Evolutionary conservation across 1,140 invertebrate genomes (phyloP).

Genomic region (Drosophila obscura): DNA sequence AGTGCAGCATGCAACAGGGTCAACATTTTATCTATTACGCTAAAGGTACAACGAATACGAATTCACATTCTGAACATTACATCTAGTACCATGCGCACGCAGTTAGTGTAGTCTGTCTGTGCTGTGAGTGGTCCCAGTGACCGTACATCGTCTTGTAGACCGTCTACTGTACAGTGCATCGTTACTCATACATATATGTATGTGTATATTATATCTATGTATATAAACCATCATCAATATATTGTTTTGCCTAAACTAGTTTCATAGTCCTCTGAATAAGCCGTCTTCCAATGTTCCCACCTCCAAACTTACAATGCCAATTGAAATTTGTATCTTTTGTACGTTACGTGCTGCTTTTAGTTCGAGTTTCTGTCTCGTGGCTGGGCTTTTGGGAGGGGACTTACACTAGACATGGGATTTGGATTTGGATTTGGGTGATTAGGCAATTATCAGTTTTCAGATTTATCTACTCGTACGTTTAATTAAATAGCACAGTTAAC

Average conservation of each 20-base stretch:
- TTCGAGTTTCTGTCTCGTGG: constrained; percentile 29
- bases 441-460: constrained; percentile 33
- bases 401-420: constrained; percentile 44
- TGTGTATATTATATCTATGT: neutral
- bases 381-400: neutral
- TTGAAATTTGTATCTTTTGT: constrained; percentile 59
- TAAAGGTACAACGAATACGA: constrained; percentile 53
- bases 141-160: constrained; percentile 54
- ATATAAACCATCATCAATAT: constrained; percentile 11
- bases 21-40: constrained; percentile 50
- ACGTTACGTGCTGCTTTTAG: constrained; percentile 67
- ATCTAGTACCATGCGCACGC: constrained; percentile 13
- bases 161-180: constrained; percentile 38
- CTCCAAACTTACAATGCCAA: constrained; percentile 27
- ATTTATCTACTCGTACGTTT: constrained; percentile 57
- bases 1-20: constrained; percentile 53
- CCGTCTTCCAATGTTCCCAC: neutral
- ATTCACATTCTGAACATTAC: constrained; percentile 39
- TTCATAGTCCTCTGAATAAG: constrained; percentile 18
- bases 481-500: constrained; percentile 77
- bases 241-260: constrained; percentile 35
- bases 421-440: constrained; percentile 31
- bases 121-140: constrained; percentile 54
- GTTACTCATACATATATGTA: constrained; percentile 8
- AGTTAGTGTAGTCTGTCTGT: constrained; percentile 11